Conservation (phyloP, 2,888 invertebrate genomes). For the Ryuthela nishihirai region DNA sequence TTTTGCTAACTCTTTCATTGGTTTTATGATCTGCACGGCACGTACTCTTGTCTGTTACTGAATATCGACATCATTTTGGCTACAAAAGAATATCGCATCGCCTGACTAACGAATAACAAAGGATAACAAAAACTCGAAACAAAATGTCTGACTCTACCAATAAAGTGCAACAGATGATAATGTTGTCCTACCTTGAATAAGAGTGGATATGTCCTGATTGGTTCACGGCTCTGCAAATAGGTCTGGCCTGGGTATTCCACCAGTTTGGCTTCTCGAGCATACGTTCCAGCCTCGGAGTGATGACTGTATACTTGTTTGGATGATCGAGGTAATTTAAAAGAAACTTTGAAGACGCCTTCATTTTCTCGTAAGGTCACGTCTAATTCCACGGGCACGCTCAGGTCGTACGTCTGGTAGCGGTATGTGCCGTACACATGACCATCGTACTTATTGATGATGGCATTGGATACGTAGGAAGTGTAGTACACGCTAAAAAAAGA, state of each 20-base stretch:
- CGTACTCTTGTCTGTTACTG: no score
- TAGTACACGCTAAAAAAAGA: conserved; percentile 13
- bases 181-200: conserved; percentile 12
- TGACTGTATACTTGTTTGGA: conserved; percentile 9
- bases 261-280: conserved; percentile 1
- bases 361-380: not conserved
- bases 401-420: conserved; percentile 10
- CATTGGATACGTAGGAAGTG: conserved; percentile 1
- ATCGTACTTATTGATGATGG: conserved; percentile 11
- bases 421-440: conserved; percentile 19
- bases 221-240: not conserved
- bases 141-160: no score
- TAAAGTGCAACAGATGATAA: no score
- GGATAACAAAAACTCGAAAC: no score
- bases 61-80: no score
- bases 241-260: not conserved
- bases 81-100: no score
- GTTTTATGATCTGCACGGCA: no score
- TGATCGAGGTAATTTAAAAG: conserved; percentile 6
- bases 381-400: conserved; percentile 7
- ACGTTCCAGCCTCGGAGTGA: conserved; percentile 27
- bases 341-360: not conserved
- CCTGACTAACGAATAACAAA: no score
- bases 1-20: no score
- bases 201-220: conserved; percentile 17